Conservation (phyloP, 2,888 invertebrate genomes). For the Leptinotarsa tumamoca region DNA sequence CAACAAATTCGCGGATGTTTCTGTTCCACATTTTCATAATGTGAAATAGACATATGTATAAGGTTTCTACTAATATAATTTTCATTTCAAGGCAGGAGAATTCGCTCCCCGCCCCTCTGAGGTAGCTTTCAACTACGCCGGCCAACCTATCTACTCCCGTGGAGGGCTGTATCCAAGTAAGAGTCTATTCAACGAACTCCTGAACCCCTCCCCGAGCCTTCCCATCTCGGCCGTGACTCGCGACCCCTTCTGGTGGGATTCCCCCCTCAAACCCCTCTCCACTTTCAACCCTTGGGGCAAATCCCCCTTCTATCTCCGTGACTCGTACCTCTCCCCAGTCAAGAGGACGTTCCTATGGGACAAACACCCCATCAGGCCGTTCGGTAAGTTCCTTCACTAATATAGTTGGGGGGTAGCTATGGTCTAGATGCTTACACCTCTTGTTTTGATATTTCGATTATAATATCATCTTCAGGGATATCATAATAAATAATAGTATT, state of each 20-base stretch:
- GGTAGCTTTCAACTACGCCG: slow-evolving; percentile 81
- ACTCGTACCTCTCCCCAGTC: slow-evolving; percentile 91
- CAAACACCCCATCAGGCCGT: slow-evolving; percentile 90
- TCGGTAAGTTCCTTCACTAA: slow-evolving; percentile 77
- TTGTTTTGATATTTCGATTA: neutral
- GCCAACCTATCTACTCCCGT: slow-evolving; percentile 81
- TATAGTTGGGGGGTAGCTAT: neutral
- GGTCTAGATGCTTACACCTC: slow-evolving; percentile 10
- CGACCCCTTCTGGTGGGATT: slow-evolving; percentile 92
- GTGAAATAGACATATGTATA: neutral
- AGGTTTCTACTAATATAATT: neutral
- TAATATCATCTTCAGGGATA: neutral
- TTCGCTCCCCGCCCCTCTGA: slow-evolving; percentile 78
- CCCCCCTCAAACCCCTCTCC: slow-evolving; percentile 82
- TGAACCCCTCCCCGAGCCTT: slow-evolving; percentile 83
- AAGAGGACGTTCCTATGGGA: slow-evolving; percentile 93
- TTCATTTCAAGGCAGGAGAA: slow-evolving; percentile 69
- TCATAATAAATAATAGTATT: too few relatives aligned
- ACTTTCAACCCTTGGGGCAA: slow-evolving; percentile 75
- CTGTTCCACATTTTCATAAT: too few relatives aligned
- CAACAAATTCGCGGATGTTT: too few relatives aligned
- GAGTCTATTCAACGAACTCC: slow-evolving; percentile 73
- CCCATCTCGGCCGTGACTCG: slow-evolving; percentile 85
- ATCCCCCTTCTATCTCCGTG: slow-evolving; percentile 83
- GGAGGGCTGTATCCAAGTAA: slow-evolving; percentile 67